A percentile compares a stretch with the other conserved stretches of the same genome.
phyloP scores from a whole-genome alignment of 1,140 invertebrate genomes.

The Homarus americanus region DNA sequence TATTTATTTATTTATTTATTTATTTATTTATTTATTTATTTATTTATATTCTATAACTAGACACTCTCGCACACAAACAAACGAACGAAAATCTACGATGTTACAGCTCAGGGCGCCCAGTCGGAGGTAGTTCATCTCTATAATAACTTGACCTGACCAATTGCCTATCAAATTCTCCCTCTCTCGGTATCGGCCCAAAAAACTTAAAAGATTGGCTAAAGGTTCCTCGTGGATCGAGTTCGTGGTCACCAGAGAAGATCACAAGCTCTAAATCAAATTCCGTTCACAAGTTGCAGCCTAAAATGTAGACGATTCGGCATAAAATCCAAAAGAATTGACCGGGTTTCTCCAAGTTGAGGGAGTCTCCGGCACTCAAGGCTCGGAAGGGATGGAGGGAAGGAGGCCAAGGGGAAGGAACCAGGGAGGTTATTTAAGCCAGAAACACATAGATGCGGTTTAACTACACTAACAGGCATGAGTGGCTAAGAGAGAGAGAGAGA shows the following conservation, averaged over 20 bases:
- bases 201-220: neutral
- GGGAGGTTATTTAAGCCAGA: too few species aligned
- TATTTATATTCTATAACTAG: neutral
- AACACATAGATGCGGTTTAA: too few species aligned
- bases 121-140: too few species aligned
- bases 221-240: neutral
- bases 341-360: neutral
- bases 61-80: neutral
- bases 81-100: neutral
- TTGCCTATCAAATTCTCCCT: neutral
- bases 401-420: neutral
- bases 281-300: slow-evolving; percentile 7
- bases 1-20: too few species aligned
- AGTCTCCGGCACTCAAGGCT: neutral
- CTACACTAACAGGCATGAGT: too few species aligned
- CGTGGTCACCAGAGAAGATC: neutral
- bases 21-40: too few species aligned
- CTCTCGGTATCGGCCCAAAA: neutral
- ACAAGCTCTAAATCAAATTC: slow-evolving; percentile 16
- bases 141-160: neutral
- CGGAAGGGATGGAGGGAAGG: neutral
- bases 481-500: too few species aligned
- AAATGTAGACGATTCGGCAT: neutral
- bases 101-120: too few species aligned
- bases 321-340: neutral